A percentile compares a stretch with the other conserved stretches of the same genome.
These are phyloP conservation scores for Sebastes jordani DNA, from an alignment of 2,797 vertebrate genomes.

Conservation along the genomic window DNA sequence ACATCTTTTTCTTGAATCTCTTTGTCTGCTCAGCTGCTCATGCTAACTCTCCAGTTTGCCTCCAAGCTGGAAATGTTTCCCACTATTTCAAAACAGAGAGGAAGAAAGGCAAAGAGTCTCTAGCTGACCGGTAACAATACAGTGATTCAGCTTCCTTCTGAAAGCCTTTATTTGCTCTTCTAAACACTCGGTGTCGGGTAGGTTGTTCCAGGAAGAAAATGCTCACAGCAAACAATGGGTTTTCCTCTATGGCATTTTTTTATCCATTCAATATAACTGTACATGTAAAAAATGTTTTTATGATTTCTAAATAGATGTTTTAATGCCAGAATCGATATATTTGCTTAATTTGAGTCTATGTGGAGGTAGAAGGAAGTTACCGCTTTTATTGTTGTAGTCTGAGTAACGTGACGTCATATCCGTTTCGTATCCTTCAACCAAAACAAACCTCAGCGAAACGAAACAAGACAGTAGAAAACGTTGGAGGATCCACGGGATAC, in stretches of 20 bases:
- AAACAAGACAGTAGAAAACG: no score
- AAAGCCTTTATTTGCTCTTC: neutral
- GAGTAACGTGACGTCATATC: no score
- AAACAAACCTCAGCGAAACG: no score
- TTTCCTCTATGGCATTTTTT: neutral
- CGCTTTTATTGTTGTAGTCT: no score
- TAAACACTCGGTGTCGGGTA: neutral
- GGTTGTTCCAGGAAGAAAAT: neutral
- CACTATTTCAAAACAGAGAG: neutral
- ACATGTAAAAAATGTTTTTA: neutral
- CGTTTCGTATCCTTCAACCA: no score
- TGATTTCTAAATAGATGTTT: no score
- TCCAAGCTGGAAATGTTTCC: neutral
- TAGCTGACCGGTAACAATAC: neutral
- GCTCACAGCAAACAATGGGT: neutral
- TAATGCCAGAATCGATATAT: no score
- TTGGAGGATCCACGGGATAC: no score
- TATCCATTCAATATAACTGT: neutral
- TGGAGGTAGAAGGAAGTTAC: no score
- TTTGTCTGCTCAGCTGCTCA: neutral
- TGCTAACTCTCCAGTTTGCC: neutral
- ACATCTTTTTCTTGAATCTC: slow-evolving; percentile 3
- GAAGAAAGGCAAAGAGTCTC: neutral
- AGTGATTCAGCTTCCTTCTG: neutral
- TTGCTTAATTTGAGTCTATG: no score